Conservation (phyloP, 1,140 invertebrate genomes). For the Muscidifurax raptorellus region DNA sequence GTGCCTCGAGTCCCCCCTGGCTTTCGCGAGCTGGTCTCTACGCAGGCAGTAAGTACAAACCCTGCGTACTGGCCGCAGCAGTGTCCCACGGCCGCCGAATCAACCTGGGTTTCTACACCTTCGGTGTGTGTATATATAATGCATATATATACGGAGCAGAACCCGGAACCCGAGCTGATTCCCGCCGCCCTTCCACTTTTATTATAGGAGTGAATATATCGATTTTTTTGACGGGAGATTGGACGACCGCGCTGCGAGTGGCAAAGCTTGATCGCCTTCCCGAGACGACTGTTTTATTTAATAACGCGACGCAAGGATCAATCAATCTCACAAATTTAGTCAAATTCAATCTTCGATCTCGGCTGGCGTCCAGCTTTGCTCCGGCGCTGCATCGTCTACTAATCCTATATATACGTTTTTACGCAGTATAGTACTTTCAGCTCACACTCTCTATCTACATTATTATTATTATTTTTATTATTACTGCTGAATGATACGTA, state of each 20-base stretch:
- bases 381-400: too few species aligned
- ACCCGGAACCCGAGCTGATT: neutral
- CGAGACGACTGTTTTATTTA: neutral
- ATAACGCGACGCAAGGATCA: too few species aligned
- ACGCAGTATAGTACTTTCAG: too few species aligned
- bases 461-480: neutral
- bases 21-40: neutral
- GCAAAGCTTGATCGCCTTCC: neutral
- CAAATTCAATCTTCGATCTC: neutral
- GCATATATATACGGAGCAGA: too few species aligned
- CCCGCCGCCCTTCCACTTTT: neutral
- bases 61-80: too few species aligned
- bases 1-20: slow-evolving; percentile 15
- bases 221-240: slow-evolving; percentile 28
- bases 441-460: too few species aligned
- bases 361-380: neutral
- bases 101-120: neutral
- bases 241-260: neutral
- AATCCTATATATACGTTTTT: too few species aligned
- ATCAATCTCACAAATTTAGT: neutral
- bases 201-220: slow-evolving; percentile 8
- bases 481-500: neutral
- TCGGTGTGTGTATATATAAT: too few species aligned
- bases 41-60: too few species aligned
- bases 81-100: neutral